phyloP scores from a whole-genome alignment of 1,140 invertebrate genomes.

The Drosophila mojavensis region DNA sequence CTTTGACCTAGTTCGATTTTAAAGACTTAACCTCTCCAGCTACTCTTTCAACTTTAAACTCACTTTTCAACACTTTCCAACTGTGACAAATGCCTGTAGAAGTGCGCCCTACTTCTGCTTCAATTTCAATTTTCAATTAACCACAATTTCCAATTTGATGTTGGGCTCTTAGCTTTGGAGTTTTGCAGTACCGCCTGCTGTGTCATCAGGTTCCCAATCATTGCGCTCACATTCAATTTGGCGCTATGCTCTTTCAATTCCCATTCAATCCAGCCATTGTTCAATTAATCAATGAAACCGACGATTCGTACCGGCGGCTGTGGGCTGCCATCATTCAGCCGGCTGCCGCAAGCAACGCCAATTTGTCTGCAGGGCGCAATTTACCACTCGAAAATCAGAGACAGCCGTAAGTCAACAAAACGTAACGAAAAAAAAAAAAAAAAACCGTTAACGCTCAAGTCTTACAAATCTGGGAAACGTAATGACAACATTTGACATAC shows the following conservation, averaged over 20 bases:
- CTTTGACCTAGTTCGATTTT: too few relatives aligned
- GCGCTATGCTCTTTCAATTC: conserved; percentile 26
- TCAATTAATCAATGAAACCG: conserved; percentile 48
- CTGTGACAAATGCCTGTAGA: conserved; percentile 63
- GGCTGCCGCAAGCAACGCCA: conserved; percentile 11
- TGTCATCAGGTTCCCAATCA: conserved; percentile 29
- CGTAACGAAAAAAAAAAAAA: neutral
- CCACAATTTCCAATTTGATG: conserved; percentile 5
- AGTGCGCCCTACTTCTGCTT: conserved; percentile 15
- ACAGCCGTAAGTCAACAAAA: conserved; percentile 40
- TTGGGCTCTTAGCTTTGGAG: conserved; percentile 10
- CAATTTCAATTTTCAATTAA: conserved; percentile 14
- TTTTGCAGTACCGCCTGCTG: conserved; percentile 32
- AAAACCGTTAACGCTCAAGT: conserved; percentile 12
- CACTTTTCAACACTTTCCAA: conserved; percentile 27
- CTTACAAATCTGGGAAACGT: neutral
- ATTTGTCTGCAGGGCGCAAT: conserved; percentile 46
- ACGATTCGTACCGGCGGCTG: conserved; percentile 38
- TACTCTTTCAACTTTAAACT: neutral
- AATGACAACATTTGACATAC: conserved; percentile 11
- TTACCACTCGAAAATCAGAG: conserved; percentile 37
- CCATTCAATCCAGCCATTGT: conserved; percentile 13
- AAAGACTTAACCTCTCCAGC: neutral
- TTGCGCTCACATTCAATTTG: conserved; percentile 32
- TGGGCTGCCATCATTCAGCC: conserved; percentile 23